Evolutionary conservation across 2,888 invertebrate species (phyloP), one percentile per base, ranked within the genome.

Genomic region (Orgyia antiqua): DNA sequence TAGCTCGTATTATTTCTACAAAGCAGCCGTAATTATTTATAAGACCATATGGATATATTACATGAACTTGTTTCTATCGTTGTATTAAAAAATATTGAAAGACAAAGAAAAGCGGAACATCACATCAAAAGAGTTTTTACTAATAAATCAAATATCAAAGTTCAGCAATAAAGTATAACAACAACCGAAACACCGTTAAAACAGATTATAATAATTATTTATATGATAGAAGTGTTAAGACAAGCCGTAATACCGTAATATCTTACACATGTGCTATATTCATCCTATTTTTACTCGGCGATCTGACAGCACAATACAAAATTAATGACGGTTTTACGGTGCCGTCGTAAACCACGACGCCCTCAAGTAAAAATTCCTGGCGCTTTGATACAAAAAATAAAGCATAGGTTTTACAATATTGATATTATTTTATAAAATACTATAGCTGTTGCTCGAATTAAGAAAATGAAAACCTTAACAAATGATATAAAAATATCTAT

Each of bases 301-400:
- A 49, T 53, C 46, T 39, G 46, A 48, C 47, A 55, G 46, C 44
- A 68, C 68, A 66, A 66, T 71, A 62, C 67, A 68, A 68, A 61
- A 68, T 67, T 71, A 71, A 71, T 69, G 68, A 56, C 44, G 51
- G 50, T 57, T 69, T 68, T 67, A 72, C 70, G 69, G n/a, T 63
- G 63, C 45, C 35, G 56, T 59, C 66, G 60, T 68, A 68, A 70
- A 66, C 58, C 63, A 42, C 43, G 42, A 36, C 49, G 52, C 58
- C 61, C 60, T 60, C 55, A 58, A 57, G 62, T 60, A 60, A 58
- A 58, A 59, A 58, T 63, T 57, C 53, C 54, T 48, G 40, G 43
- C 51, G 51, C 54, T 36, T 39, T 47, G 48, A 50, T 53, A 54
- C 48, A 45, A 45, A 51, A 47, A 48, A 48, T 39, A 46, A 43